Percentiles rank a stretch among this genome's conserved stretches.
Evolutionary conservation across 2,113 vertebrate species (phyloP).

Genomic region (Hydrolagus affinis): DNA sequence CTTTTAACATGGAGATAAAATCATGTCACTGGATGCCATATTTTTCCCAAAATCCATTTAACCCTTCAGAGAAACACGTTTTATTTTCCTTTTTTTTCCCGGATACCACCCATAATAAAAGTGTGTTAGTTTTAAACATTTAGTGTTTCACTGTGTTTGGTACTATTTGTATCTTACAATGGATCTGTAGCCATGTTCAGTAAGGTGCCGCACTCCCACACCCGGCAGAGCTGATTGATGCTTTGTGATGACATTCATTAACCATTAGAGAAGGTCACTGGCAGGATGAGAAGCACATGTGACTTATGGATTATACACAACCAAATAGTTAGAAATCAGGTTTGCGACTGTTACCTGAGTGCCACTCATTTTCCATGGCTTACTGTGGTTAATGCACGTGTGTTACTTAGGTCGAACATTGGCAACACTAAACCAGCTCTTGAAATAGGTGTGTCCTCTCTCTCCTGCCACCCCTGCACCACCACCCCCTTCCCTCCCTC

Average conservation of each 20-base stretch:
- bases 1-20: conserved; percentile 13
- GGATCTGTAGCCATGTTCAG: too few relatives aligned
- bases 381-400: not conserved
- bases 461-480: not conserved
- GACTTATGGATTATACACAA: conserved; percentile 8
- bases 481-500: not conserved
- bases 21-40: not conserved
- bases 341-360: not conserved
- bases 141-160: not conserved
- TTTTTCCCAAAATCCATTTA: not conserved
- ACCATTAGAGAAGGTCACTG: not conserved
- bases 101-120: too few relatives aligned
- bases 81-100: not conserved
- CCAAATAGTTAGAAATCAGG: not conserved
- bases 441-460: not conserved
- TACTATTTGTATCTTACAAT: not conserved
- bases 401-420: not conserved
- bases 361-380: not conserved
- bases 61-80: not conserved
- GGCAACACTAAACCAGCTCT: too few relatives aligned
- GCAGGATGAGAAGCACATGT: not conserved
- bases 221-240: not conserved
- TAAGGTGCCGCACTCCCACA: not conserved
- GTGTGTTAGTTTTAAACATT: not conserved
- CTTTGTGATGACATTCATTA: conserved; percentile 7